These are phyloP conservation scores for Drosophila asahinai DNA, from an alignment of 1,140 invertebrate genomes.

Conservation along the genomic window DNA sequence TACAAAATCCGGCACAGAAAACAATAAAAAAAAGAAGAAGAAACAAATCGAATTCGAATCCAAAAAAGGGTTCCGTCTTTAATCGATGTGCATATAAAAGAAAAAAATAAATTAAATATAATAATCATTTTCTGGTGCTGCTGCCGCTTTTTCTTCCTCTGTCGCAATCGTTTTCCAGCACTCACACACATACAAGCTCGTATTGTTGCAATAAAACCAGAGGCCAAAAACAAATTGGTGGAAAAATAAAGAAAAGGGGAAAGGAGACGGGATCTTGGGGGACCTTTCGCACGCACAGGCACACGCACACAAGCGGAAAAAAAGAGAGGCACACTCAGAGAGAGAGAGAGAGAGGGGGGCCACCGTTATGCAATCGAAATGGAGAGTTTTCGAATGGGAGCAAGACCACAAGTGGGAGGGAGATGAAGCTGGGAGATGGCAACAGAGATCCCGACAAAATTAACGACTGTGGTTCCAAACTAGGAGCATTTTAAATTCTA, in stretches of 20 bases:
- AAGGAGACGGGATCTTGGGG: conserved; percentile 18
- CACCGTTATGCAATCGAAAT: conserved; percentile 48
- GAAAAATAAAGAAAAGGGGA: conserved; percentile 31
- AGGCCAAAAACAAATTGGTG: conserved; percentile 32
- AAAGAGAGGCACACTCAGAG: not conserved
- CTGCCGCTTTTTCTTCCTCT: conserved; percentile 27
- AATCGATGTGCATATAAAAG: conserved; percentile 28
- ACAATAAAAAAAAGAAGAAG: not conserved
- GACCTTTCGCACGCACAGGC: conserved; percentile 22
- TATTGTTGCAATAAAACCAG: conserved; percentile 61
- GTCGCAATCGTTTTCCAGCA: conserved; percentile 26
- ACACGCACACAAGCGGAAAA: conserved; percentile 8
- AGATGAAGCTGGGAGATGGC: not conserved
- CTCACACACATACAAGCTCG: not conserved
- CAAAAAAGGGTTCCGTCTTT: conserved; percentile 29
- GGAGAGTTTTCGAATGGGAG: conserved; percentile 38
- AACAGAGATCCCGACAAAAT: not conserved
- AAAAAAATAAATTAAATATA: conserved; percentile 39
- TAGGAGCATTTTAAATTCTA: not conserved
- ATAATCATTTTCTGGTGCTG: conserved; percentile 12
- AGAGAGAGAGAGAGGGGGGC: not conserved
- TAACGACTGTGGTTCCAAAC: too few relatives aligned
- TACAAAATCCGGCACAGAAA: conserved; percentile 35
- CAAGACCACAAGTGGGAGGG: conserved; percentile 7
- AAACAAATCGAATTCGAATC: conserved; percentile 26